A percentile compares a stretch with the other conserved stretches of the same genome.
Evolutionary conservation across 1,140 invertebrate species (phyloP).

Genomic region (Melanaphis sacchari): DNA sequence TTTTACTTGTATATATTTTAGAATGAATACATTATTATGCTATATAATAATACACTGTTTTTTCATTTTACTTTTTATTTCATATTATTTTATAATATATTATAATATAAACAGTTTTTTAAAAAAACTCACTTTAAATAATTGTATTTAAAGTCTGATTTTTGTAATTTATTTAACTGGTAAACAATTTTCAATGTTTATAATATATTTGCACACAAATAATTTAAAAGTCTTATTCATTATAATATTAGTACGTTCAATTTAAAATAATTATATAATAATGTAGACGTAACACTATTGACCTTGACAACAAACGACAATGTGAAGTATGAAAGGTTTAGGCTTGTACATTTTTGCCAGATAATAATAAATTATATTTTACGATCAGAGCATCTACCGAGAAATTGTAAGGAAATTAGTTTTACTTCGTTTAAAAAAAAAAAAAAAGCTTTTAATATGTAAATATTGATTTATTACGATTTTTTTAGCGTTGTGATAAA

Average conservation of each 20-base stretch:
- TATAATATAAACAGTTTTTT: neutral
- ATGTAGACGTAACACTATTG: neutral
- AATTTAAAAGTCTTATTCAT: neutral
- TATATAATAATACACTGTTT: neutral
- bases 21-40: neutral
- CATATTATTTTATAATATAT: neutral
- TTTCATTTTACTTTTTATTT: neutral
- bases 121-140: neutral
- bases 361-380: neutral
- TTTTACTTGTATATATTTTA: neutral
- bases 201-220: neutral
- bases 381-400: neutral
- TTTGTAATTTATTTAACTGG: neutral
- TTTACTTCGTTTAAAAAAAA: neutral
- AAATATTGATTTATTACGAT: neutral
- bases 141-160: neutral
- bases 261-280: neutral
- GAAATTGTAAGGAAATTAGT: neutral
- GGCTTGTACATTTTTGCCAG: neutral
- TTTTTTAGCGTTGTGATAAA: neutral
- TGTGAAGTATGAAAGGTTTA: neutral
- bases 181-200: neutral
- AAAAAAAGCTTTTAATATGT: constrained; percentile 30
- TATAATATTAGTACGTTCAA: neutral
- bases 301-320: neutral